These are phyloP conservation scores for Ametastegia equiseti DNA, from an alignment of 2,888 invertebrate species.

Conservation along the genomic window DNA sequence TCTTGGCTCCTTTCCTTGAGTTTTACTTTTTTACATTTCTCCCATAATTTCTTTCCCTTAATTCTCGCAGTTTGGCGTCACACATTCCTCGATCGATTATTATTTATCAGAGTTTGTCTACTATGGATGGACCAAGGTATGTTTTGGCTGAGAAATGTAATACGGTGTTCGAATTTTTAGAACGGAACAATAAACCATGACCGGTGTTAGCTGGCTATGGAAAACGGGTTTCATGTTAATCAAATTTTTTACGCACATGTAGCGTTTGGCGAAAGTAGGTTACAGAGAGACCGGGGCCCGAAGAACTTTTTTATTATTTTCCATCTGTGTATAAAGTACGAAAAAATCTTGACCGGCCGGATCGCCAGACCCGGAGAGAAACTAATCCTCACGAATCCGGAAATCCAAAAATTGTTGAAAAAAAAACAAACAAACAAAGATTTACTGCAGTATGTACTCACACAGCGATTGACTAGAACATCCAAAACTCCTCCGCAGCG, in stretches of 20 bases:
- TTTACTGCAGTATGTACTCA: neutral
- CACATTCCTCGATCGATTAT: too few species aligned
- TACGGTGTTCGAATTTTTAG: too few species aligned
- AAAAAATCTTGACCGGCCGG: neutral
- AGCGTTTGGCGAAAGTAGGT: constrained; percentile 40
- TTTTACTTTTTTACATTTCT: constrained; percentile 47
- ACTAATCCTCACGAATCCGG: neutral
- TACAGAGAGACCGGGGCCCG: neutral
- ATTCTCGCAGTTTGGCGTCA: constrained; percentile 38
- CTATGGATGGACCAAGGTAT: too few species aligned
- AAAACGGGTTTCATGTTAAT: constrained; percentile 33
- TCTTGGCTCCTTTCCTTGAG: constrained; percentile 42
- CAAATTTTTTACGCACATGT: constrained; percentile 11
- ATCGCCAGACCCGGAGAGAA: neutral
- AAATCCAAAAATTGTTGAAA: neutral
- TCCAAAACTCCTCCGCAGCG: constrained; percentile 1
- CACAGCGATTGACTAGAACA: constrained; percentile 24
- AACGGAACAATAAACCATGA: constrained; percentile 15
- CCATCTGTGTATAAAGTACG: neutral
- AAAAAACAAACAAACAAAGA: neutral
- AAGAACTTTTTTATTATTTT: constrained; percentile 17
- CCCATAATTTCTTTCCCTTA: constrained; percentile 55
- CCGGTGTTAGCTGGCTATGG: neutral
- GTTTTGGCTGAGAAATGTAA: too few species aligned
- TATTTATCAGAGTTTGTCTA: too few species aligned